A percentile compares a stretch with the other conserved stretches of the same genome.
Evolutionary conservation across 2,113 vertebrate genomes (phyloP).

Genomic region (Gobiocypris rarus): DNA sequence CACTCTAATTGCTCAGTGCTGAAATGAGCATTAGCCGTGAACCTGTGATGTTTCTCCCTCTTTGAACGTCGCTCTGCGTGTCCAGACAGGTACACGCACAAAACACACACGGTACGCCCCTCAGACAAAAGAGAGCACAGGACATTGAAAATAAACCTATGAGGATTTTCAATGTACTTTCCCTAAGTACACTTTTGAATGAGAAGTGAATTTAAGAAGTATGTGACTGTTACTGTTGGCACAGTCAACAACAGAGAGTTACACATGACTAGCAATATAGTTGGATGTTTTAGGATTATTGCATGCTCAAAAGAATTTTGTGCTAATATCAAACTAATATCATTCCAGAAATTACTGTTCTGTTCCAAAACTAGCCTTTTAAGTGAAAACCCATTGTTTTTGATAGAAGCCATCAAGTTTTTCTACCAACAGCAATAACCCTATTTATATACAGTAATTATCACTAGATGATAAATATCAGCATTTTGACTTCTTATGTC

Average conservation of each 20-base stretch:
- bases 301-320: not conserved
- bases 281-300: no score
- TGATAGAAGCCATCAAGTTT: no score
- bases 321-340: not conserved
- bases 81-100: constrained; percentile 53
- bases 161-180: constrained; percentile 35
- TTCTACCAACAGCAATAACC: not conserved
- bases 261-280: not conserved
- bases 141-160: constrained; percentile 51
- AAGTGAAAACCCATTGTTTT: not conserved
- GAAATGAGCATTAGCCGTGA: constrained; percentile 48
- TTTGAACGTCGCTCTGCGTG: constrained; percentile 50
- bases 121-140: constrained; percentile 45
- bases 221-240: constrained; percentile 61
- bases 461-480: not conserved
- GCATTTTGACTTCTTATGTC: no score
- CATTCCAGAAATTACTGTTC: no score
- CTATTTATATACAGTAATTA: not conserved
- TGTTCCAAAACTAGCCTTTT: not conserved
- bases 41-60: constrained; percentile 50
- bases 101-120: constrained; percentile 26
- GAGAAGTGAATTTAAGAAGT: constrained; percentile 47
- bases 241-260: constrained; percentile 37
- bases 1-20: constrained; percentile 47
- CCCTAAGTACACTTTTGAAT: constrained; percentile 49